phyloP scores from a whole-genome alignment of 2,888 invertebrate species.

The Drosophila mulleri region DNA sequence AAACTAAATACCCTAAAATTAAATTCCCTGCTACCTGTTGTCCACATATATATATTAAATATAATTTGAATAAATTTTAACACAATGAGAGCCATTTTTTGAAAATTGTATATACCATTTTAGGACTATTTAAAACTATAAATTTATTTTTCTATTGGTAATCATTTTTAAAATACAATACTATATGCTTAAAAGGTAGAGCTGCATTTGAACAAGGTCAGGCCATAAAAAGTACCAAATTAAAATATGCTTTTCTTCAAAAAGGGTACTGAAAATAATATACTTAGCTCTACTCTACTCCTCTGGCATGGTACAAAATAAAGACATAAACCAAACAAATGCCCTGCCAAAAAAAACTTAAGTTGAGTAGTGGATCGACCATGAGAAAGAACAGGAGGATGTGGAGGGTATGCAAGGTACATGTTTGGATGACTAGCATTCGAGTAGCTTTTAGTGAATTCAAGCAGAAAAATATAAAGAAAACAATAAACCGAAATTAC shows the following conservation, averaged over 20 bases:
- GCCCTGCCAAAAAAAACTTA: conserved; percentile 38
- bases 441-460: conserved; percentile 79
- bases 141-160: no score
- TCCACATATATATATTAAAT: no score
- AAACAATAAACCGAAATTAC: conserved; percentile 79
- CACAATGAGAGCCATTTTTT: no score
- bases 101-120: no score
- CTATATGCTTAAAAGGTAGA: no score
- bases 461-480: conserved; percentile 80
- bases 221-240: no score
- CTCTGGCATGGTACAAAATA: conserved; percentile 62
- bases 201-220: no score
- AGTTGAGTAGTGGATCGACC: conserved; percentile 19
- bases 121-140: no score
- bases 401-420: conserved; percentile 15
- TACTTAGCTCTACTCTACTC: conserved; percentile 28
- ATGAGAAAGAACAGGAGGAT: neutral
- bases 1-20: no score
- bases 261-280: conserved; percentile 55
- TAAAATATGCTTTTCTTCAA: neutral
- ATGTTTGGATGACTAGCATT: conserved; percentile 66
- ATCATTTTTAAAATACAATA: no score
- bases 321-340: conserved; percentile 81
- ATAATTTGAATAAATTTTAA: no score
- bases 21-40: no score